These are phyloP conservation scores for Drosophila gaucha DNA, from an alignment of 2,888 invertebrate species.

Conservation along the genomic window DNA sequence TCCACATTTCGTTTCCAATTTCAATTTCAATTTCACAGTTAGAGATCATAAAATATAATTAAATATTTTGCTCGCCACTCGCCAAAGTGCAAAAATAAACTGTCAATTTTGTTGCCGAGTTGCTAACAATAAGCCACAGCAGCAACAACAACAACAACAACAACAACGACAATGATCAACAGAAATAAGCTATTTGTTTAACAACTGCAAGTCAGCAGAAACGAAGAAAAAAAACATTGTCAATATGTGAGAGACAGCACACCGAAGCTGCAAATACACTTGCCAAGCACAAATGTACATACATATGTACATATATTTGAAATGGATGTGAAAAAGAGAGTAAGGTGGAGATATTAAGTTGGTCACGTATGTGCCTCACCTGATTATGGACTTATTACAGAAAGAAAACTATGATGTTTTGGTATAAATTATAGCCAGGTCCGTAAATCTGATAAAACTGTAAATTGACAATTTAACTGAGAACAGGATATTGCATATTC, in stretches of 20 bases:
- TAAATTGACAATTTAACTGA: too few relatives aligned
- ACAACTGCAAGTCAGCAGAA: slow-evolving; percentile 79
- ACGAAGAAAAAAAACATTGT: slow-evolving; percentile 22
- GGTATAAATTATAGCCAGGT: too few relatives aligned
- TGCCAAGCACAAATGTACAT: too few relatives aligned
- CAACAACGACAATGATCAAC: slow-evolving; percentile 32
- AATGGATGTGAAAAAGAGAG: too few relatives aligned
- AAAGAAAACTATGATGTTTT: too few relatives aligned
- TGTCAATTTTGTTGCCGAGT: slow-evolving; percentile 73
- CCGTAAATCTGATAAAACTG: too few relatives aligned
- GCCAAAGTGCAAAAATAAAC: slow-evolving; percentile 74
- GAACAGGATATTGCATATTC: too few relatives aligned
- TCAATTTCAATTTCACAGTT: slow-evolving; percentile 21
- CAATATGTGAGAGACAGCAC: not conserved
- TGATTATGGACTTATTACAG: too few relatives aligned
- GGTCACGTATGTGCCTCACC: too few relatives aligned
- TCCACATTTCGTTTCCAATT: slow-evolving; percentile 42
- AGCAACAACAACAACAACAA: slow-evolving; percentile 34
- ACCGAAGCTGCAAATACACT: slow-evolving; percentile 27
- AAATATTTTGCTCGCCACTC: slow-evolving; percentile 48
- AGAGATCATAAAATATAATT: slow-evolving; percentile 75
- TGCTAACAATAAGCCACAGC: slow-evolving; percentile 70
- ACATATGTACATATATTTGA: too few relatives aligned
- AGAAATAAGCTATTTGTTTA: slow-evolving; percentile 78
- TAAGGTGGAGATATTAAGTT: too few relatives aligned